phyloP scores from a whole-genome alignment of 1,140 invertebrate genomes.

The Sitophilus oryzae region DNA sequence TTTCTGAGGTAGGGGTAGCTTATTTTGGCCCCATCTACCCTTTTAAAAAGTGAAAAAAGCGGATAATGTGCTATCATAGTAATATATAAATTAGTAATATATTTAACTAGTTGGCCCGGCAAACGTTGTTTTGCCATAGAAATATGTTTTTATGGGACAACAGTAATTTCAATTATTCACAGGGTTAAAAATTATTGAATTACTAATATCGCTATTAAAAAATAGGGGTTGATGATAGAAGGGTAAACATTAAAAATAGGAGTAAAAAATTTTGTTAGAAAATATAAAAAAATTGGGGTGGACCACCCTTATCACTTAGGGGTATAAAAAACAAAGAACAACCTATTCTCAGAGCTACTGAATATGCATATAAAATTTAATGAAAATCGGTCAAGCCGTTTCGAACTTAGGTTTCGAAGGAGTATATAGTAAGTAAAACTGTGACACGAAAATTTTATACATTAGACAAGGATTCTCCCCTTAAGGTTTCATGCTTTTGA shows the following conservation, averaged over 20 bases:
- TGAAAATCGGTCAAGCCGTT: slow-evolving; percentile 12
- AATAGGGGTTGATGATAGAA: slow-evolving; percentile 1
- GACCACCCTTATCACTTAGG: slow-evolving; percentile 9
- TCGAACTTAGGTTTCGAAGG: too few species aligned
- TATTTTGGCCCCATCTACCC: too few species aligned
- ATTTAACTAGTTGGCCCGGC: not conserved
- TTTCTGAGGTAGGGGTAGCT: too few species aligned
- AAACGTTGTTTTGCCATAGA: not conserved
- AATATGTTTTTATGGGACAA: not conserved
- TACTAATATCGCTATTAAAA: slow-evolving; percentile 1
- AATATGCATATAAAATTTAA: slow-evolving; percentile 8
- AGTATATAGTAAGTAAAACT: not conserved
- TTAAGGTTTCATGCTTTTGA: too few species aligned
- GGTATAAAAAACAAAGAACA: not conserved
- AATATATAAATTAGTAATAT: too few species aligned
- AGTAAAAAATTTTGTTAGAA: not conserved
- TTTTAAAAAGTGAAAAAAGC: too few species aligned
- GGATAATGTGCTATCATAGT: too few species aligned
- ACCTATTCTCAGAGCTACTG: slow-evolving; percentile 8
- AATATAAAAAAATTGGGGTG: slow-evolving; percentile 6
- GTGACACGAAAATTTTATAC: not conserved
- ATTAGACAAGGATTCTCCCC: not conserved
- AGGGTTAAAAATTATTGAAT: not conserved
- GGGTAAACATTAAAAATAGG: slow-evolving; percentile 3
- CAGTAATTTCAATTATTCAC: not conserved